phyloP scores from a whole-genome alignment of 2,113 vertebrate genomes.

The Grammomys dolichurus region DNA sequence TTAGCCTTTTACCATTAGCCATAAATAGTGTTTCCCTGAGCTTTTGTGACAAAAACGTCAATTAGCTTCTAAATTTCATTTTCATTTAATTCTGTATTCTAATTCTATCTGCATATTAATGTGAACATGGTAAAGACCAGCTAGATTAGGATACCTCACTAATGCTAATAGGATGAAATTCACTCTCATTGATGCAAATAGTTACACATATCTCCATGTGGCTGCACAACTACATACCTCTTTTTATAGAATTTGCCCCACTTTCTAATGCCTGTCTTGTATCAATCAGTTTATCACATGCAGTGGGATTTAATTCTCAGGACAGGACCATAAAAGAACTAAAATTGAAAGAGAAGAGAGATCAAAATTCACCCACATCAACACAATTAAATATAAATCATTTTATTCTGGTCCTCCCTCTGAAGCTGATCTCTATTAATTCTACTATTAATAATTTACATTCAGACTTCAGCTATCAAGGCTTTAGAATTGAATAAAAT shows the following conservation, averaged over 20 bases:
- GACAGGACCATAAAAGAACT: slow-evolving; percentile 18
- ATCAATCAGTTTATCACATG: neutral
- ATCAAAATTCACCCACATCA: slow-evolving; percentile 61
- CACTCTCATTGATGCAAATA: slow-evolving; percentile 81
- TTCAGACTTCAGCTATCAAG: slow-evolving; percentile 72
- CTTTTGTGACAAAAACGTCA: slow-evolving; percentile 89
- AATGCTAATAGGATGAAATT: slow-evolving; percentile 83
- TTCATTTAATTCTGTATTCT: slow-evolving; percentile 87
- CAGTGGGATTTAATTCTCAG: slow-evolving; percentile 47
- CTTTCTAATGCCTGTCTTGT: slow-evolving; percentile 43
- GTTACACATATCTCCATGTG: slow-evolving; percentile 68
- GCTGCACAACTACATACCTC: neutral
- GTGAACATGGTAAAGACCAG: slow-evolving; percentile 83
- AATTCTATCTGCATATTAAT: slow-evolving; percentile 88
- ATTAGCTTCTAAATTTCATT: slow-evolving; percentile 88
- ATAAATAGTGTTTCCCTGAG: slow-evolving; percentile 84
- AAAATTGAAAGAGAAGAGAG: slow-evolving; percentile 74
- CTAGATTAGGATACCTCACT: slow-evolving; percentile 84
- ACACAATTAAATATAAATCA: slow-evolving; percentile 77
- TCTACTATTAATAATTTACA: slow-evolving; percentile 84
- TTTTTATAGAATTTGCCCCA: neutral
- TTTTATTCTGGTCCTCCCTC: slow-evolving; percentile 76
- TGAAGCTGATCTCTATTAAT: slow-evolving; percentile 78
- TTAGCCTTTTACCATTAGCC: slow-evolving; percentile 87
- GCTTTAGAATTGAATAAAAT: slow-evolving; percentile 78